Percentiles rank a stretch among this genome's conserved stretches.
Conservation (phyloP, 92 coral and sea anemone species). For the Actinostola sp. region DNA sequence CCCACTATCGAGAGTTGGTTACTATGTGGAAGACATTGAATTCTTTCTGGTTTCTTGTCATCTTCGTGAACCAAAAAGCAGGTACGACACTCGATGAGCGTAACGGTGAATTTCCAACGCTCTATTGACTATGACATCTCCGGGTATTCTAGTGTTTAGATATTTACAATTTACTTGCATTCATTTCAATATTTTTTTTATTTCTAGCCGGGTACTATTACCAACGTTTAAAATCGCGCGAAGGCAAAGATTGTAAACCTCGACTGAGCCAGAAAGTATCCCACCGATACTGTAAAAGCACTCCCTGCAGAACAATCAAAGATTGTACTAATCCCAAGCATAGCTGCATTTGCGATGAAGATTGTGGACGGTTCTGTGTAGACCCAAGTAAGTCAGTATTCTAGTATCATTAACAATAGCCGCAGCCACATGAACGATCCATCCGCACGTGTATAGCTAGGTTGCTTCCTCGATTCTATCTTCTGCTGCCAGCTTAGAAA, state of each 20-base stretch:
- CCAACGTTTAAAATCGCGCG: constrained; percentile 82
- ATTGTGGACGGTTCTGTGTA: constrained; percentile 83
- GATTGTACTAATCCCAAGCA: constrained; percentile 66
- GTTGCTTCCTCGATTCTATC: too few species aligned
- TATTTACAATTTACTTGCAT: constrained; percentile 34
- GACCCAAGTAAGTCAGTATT: constrained; percentile 85
- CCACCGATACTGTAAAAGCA: constrained; percentile 46
- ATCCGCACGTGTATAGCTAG: constrained; percentile 2
- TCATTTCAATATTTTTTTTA: background rate
- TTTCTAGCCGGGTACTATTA: constrained; percentile 63
- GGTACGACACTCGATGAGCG: constrained; percentile 44
- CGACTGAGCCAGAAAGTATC: constrained; percentile 59
- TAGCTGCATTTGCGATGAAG: constrained; percentile 82
- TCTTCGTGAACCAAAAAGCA: constrained; percentile 74
- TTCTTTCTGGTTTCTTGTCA: constrained; percentile 69
- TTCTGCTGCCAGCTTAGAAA: too few species aligned
- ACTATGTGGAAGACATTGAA: constrained; percentile 84
- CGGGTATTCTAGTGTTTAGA: constrained; percentile 27
- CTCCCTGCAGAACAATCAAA: constrained; percentile 74
- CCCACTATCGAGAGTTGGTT: constrained; percentile 56
- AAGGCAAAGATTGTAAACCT: constrained; percentile 71
- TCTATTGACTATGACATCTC: constrained; percentile 30
- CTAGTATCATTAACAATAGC: background rate
- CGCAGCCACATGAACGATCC: background rate
- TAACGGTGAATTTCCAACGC: constrained; percentile 73